Conservation (phyloP, 23 tunicate species). For the Halocynthia aurantium region DNA sequence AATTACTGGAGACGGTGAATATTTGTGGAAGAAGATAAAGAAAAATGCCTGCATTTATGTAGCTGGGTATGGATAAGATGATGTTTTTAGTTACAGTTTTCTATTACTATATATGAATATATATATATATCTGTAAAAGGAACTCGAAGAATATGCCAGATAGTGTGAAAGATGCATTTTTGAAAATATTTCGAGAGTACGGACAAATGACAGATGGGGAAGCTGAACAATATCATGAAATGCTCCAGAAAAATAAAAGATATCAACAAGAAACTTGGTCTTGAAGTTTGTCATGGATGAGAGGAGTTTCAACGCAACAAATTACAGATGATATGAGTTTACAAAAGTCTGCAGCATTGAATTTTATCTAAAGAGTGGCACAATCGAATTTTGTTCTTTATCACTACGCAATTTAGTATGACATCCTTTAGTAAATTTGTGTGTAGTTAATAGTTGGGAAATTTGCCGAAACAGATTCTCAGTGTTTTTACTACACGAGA, state of each 20-base stretch:
- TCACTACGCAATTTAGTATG: no score
- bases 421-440: no score
- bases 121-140: constrained; percentile 4
- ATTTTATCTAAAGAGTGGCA: no score
- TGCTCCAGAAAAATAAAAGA: constrained; percentile 47
- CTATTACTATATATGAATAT: neutral
- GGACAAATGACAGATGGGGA: constrained; percentile 67
- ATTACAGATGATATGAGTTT: no score
- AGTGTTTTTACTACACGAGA: no score
- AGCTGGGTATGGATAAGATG: constrained; percentile 52
- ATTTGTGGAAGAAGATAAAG: constrained; percentile 39
- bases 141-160: constrained; percentile 96
- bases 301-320: no score
- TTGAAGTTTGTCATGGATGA: neutral
- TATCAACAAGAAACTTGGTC: constrained; percentile 97
- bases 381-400: no score
- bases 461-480: no score
- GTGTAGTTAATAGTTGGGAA: no score
- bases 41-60: constrained; percentile 50
- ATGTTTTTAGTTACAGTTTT: neutral
- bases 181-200: constrained; percentile 37
- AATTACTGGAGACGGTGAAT: constrained; percentile 38
- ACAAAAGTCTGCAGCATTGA: no score
- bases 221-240: constrained; percentile 34
- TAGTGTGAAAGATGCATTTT: constrained; percentile 70